These are phyloP conservation scores for Petrocephalus zakoni DNA, from an alignment of 2,113 vertebrate genomes.

Conservation along the genomic window DNA sequence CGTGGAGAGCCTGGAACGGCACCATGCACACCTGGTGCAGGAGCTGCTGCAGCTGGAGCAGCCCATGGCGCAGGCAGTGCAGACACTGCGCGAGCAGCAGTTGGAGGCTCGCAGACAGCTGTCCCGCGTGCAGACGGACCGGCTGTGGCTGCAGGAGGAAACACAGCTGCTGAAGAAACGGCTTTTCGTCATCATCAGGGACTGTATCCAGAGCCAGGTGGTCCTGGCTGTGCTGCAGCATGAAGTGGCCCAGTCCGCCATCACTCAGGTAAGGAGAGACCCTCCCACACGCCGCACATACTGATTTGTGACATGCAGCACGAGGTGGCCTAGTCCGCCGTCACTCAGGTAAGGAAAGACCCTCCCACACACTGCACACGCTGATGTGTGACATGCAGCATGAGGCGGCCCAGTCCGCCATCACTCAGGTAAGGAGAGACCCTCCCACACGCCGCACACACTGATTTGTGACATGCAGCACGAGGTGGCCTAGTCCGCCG, in stretches of 20 bases:
- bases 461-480: conserved; percentile 43
- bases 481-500: conserved; percentile 66
- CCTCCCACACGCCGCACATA: background rate
- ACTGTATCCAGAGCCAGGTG: conserved; percentile 79
- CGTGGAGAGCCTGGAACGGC: conserved; percentile 66
- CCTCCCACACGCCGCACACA: too few relatives aligned
- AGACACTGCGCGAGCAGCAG: conserved; percentile 66
- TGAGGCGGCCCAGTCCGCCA: conserved; percentile 66
- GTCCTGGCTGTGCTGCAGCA: conserved; percentile 67
- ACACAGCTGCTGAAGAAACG: conserved; percentile 71
- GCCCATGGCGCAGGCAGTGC: conserved; percentile 68
- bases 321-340: conserved; percentile 66
- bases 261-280: conserved; percentile 47
- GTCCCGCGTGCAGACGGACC: conserved; percentile 68
- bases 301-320: conserved; percentile 43
- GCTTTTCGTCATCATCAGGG: conserved; percentile 73
- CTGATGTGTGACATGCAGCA: conserved; percentile 43
- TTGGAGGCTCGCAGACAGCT: conserved; percentile 58
- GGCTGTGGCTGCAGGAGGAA: conserved; percentile 66
- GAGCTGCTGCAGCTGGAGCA: conserved; percentile 70
- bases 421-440: conserved; percentile 47
- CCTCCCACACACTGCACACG: too few relatives aligned
- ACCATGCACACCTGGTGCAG: conserved; percentile 64
- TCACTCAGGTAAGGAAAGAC: conserved; percentile 46
- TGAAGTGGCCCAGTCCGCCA: conserved; percentile 66